Conservation (phyloP, 2,113 vertebrate genomes). For the Phocoena sinus region DNA sequence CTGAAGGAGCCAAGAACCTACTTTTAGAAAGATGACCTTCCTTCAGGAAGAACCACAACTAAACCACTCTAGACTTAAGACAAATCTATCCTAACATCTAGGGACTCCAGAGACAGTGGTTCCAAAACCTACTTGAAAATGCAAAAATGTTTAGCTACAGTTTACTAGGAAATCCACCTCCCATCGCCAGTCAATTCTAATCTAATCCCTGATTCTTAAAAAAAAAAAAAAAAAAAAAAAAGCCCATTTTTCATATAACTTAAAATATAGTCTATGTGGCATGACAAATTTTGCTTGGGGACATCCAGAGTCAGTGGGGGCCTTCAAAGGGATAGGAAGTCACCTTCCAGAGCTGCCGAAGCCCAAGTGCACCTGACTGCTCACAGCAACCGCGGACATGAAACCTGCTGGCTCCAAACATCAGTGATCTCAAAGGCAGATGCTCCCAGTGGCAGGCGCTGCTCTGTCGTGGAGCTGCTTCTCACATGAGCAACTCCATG, state of each 20-base stretch:
- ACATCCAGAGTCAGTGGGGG: not conserved
- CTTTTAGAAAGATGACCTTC: not conserved
- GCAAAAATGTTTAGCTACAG: not conserved
- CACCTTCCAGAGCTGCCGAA: not conserved
- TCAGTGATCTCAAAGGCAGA: not conserved
- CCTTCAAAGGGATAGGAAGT: not conserved
- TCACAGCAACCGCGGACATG: not conserved
- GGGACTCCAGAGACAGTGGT: not conserved
- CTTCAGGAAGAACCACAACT: conserved; percentile 4
- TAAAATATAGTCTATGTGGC: not conserved
- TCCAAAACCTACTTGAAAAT: conserved; percentile 23
- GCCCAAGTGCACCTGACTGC: no score
- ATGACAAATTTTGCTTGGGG: not conserved
- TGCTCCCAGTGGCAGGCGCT: no score
- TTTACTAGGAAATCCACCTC: not conserved
- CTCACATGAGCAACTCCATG: not conserved
- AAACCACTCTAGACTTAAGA: not conserved
- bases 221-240: not conserved
- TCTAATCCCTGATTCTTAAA: not conserved
- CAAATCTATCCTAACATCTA: not conserved
- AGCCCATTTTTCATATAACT: not conserved
- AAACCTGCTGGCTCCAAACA: not conserved
- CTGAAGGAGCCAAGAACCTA: not conserved
- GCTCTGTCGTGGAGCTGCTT: not conserved
- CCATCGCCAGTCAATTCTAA: not conserved